Conservation (phyloP, 2,113 vertebrate genomes). For the Hippocampus barbouri region DNA sequence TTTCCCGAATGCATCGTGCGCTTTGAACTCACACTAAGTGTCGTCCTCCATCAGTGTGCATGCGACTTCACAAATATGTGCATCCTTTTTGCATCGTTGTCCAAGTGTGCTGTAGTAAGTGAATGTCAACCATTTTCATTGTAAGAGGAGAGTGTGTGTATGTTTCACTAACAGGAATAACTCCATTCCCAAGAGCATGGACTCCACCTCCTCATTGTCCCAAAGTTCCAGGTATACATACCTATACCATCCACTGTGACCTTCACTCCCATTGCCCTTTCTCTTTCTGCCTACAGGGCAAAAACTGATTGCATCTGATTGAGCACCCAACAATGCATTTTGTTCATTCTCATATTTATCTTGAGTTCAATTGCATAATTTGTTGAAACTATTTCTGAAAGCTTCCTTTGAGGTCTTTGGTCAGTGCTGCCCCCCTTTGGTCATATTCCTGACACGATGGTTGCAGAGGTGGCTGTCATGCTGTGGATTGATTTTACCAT, state of each 20-base stretch:
- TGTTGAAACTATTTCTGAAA: neutral
- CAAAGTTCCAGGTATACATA: conserved; percentile 64
- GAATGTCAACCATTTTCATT: conserved; percentile 45
- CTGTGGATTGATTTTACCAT: neutral
- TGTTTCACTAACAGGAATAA: conserved; percentile 79
- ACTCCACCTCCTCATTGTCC: conserved; percentile 61
- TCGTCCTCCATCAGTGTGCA: conserved; percentile 20
- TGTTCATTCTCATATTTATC: neutral
- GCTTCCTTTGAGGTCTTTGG: conserved; percentile 10
- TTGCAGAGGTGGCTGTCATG: conserved; percentile 3
- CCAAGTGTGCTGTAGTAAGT: conserved; percentile 14
- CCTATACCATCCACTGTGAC: conserved; percentile 24
- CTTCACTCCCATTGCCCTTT: conserved; percentile 14
- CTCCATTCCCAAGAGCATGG: conserved; percentile 70
- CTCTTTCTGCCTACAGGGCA: conserved; percentile 17
- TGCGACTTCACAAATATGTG: conserved; percentile 8
- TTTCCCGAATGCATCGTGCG: neutral
- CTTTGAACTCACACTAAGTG: conserved; percentile 16
- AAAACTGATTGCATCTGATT: conserved; percentile 6
- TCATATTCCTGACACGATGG: neutral
- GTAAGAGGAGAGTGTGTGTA: conserved; percentile 60
- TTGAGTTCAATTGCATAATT: neutral
- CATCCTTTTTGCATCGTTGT: conserved; percentile 11
- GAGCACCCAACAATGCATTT: conserved; percentile 3
- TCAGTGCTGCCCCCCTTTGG: conserved; percentile 8